Conservation (phyloP, 1,140 invertebrate species). For the Andricus grossulariae region DNA sequence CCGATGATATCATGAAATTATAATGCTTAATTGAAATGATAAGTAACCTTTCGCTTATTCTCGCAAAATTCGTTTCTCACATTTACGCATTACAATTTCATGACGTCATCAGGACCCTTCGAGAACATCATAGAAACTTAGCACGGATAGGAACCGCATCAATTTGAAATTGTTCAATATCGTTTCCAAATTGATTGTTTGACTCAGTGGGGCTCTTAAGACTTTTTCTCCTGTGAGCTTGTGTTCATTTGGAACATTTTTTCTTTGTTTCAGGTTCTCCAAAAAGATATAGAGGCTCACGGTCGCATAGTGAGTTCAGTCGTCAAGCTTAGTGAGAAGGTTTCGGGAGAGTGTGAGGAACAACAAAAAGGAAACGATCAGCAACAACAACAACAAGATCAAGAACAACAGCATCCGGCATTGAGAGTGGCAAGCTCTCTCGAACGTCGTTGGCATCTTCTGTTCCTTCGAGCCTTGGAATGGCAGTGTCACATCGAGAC, state of each 20-base stretch:
- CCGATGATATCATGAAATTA: no score
- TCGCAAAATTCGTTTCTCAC: no score
- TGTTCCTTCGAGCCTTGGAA: constrained; percentile 91
- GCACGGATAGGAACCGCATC: no score
- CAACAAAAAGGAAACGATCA: constrained; percentile 51
- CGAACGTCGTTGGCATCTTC: constrained; percentile 90
- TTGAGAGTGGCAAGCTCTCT: constrained; percentile 77
- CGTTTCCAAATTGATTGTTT: no score
- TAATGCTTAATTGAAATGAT: no score
- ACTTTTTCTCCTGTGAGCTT: no score
- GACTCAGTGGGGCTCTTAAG: no score
- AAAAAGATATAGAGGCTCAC: constrained; percentile 89
- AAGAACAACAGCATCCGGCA: constrained; percentile 61
- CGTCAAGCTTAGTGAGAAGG: constrained; percentile 77
- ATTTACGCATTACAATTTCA: no score
- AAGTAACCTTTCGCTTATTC: no score
- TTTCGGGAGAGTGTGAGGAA: constrained; percentile 60
- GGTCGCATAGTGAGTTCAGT: constrained; percentile 88
- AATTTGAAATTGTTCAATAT: no score
- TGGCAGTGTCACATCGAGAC: constrained; percentile 90
- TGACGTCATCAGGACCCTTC: no score
- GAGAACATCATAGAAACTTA: no score
- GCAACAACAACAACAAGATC: constrained; percentile 43
- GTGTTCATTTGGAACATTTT: constrained; percentile 24
- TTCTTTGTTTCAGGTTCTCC: constrained; percentile 82